These are phyloP conservation scores for Sepioteuthis lessoniana DNA, from an alignment of 2,888 invertebrate species.

Conservation along the genomic window DNA sequence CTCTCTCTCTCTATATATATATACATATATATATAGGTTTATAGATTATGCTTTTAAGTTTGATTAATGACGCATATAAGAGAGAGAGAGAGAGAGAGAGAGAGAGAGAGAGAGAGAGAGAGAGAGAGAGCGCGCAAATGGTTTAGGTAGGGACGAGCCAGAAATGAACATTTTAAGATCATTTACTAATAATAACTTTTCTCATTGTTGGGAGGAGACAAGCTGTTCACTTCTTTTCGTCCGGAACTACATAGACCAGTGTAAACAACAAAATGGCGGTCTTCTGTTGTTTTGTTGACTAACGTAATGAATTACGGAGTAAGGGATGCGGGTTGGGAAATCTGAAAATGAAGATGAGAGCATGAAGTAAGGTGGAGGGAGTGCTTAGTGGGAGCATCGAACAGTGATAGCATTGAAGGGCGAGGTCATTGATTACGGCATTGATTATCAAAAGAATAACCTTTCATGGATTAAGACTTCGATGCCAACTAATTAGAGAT, in stretches of 20 bases:
- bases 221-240: neutral
- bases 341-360: neutral
- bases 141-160: too few relatives aligned
- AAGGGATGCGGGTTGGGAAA: neutral
- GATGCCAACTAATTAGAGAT: neutral
- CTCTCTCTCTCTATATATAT: neutral
- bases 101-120: too few relatives aligned
- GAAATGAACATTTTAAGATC: too few relatives aligned
- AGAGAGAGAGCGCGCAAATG: too few relatives aligned
- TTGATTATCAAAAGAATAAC: neutral
- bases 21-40: neutral
- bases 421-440: neutral
- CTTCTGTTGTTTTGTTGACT: neutral
- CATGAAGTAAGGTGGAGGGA: neutral
- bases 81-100: neutral
- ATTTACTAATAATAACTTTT: too few relatives aligned
- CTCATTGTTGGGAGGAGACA: neutral
- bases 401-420: too few relatives aligned
- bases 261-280: slow-evolving; percentile 33
- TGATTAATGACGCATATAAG: neutral
- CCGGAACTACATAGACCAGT: neutral
- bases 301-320: neutral
- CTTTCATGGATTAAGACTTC: neutral
- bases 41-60: too few relatives aligned
- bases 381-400: neutral